Evolutionary conservation across 2,797 vertebrate genomes (phyloP), one percentile per base, ranked within the genome.

Genomic region (Smutsia temminckii): DNA sequence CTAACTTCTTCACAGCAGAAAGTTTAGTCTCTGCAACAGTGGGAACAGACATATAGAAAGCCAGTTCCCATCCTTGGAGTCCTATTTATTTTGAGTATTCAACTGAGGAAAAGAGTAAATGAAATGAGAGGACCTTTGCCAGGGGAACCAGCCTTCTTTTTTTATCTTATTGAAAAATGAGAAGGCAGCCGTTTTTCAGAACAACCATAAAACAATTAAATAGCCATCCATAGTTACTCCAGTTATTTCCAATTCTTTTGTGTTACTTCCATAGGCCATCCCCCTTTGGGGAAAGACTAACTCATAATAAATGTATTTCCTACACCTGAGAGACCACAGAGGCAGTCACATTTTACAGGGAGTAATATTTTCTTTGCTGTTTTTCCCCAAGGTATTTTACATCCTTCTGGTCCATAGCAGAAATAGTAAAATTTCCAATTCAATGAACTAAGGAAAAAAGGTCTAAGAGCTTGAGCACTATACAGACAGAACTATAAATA

Each of bases 281-380:
- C 0, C 46, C 59, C 94, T 94, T 27, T 75, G 92, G 95, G 89
- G 74, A 95, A 97, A 96, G 63, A 37, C 63, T 91, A 94, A 89
- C 46, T 11, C 46, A 64, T 86, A 78, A 81, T 68, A 87, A 96
- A 95, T 94, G 32, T 55, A 66, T 89, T 95, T 95, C 89, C 79
- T 85, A 87, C 32, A 95, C 94, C 71, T 89, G 42, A 92, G 75
- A 69, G 79, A 34, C 66, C 86, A 94, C 93, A 95, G 51, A 77
- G 78, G 83, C 87, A 89, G 95, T 96, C 95, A 75, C 66, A 95
- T 95, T 96, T 97, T 89, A 97, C 11, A 94, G 74, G 71, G 49
- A 93, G 86, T 93, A 95, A 95, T 95, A 95, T 97, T 96, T 96
- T 95, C 92, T 96, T 96, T 85, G n/a, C 57, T 83, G 57, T 55